These are phyloP conservation scores for Dendroctonus valens DNA, from an alignment of 1,140 invertebrate genomes.

Conservation along the genomic window DNA sequence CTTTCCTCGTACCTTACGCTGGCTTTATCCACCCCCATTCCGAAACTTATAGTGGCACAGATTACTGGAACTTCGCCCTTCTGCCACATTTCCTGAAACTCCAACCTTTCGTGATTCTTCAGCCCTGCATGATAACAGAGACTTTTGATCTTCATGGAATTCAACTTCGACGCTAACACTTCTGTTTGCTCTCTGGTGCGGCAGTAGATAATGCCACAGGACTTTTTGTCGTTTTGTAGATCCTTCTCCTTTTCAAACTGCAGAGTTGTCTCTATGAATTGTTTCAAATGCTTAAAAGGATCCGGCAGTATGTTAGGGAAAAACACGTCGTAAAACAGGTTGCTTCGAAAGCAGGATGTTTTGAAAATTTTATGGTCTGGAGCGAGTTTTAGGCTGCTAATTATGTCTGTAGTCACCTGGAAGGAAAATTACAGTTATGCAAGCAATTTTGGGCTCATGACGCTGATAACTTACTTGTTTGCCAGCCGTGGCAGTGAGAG, in stretches of 20 bases:
- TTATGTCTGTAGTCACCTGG: constrained; percentile 63
- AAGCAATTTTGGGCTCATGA: background rate
- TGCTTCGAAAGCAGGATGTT: constrained; percentile 76
- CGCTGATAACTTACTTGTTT: constrained; percentile 56
- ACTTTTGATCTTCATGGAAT: constrained; percentile 61
- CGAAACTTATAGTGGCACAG: constrained; percentile 93
- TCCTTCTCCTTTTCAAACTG: constrained; percentile 56
- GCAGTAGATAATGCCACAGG: constrained; percentile 88
- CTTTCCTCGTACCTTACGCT: constrained; percentile 72
- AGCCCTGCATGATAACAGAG: constrained; percentile 76
- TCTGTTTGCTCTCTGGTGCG: constrained; percentile 81
- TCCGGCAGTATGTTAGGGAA: constrained; percentile 79
- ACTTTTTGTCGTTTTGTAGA: constrained; percentile 61
- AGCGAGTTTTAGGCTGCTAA: constrained; percentile 62
- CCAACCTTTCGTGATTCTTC: constrained; percentile 62
- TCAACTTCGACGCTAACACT: constrained; percentile 65
- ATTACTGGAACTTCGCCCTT: constrained; percentile 77
- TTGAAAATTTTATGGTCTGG: constrained; percentile 59
- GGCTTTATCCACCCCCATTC: constrained; percentile 97
- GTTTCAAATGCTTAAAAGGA: constrained; percentile 72
- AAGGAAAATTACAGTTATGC: constrained; percentile 15
- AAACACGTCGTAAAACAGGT: constrained; percentile 82
- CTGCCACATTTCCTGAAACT: constrained; percentile 77
- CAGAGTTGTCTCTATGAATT: constrained; percentile 64
- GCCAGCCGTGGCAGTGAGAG: constrained; percentile 94